Percentiles rank a stretch among this genome's conserved stretches.
Evolutionary conservation across 2,888 invertebrate genomes (phyloP).

Genomic region (Tenthredo mesomela): DNA sequence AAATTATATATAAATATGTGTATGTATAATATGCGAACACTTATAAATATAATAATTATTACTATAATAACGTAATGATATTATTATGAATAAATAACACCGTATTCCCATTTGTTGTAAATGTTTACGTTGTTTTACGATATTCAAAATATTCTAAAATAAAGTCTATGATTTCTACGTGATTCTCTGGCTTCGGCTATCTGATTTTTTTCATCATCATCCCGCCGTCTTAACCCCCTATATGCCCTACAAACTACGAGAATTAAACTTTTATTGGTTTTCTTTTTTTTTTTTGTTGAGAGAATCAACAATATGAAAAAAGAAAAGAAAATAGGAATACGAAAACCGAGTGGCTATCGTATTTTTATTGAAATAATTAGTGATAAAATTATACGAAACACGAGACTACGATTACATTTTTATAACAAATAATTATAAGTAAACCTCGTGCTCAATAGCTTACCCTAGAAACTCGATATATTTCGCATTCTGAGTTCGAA

Average conservation of each 20-base stretch:
- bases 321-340: neutral
- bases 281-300: no score
- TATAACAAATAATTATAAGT: neutral
- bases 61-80: constrained; percentile 57
- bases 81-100: constrained; percentile 60
- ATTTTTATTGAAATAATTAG: no score
- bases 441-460: no score
- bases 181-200: constrained; percentile 31
- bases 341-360: no score
- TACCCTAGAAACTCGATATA: no score
- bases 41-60: constrained; percentile 66
- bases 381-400: neutral
- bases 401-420: neutral
- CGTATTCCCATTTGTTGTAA: constrained; percentile 71
- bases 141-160: constrained; percentile 72
- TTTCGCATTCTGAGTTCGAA: no score
- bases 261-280: neutral
- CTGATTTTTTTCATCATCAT: neutral
- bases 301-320: neutral
- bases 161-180: constrained; percentile 72
- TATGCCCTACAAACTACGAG: neutral
- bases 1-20: neutral
- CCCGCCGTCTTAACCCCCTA: neutral
- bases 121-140: constrained; percentile 74
- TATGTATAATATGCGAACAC: constrained; percentile 65